phyloP scores from a whole-genome alignment of 2,113 vertebrate species.

The Puntigrus tetrazona region DNA sequence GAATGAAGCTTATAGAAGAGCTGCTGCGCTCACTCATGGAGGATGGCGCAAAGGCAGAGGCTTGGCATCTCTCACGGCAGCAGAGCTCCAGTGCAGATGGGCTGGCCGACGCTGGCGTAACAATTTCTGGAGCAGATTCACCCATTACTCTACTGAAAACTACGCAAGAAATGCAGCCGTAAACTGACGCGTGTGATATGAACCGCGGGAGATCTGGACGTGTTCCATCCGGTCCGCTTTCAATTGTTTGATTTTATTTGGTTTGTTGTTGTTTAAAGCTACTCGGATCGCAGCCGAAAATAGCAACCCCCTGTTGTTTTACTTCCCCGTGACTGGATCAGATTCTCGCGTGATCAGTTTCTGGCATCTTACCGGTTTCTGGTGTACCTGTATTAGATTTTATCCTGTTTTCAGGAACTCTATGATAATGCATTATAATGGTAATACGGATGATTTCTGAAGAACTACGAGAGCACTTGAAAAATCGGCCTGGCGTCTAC shows the following conservation, averaged over 20 bases:
- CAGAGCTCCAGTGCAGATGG: constrained; percentile 43
- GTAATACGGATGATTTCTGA: no score
- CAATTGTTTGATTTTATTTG: constrained; percentile 6
- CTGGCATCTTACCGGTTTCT: neutral
- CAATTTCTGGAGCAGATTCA: constrained; percentile 16
- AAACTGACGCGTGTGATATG: neutral
- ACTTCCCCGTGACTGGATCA: neutral
- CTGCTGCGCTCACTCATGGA: constrained; percentile 14
- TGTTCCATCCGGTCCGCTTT: neutral
- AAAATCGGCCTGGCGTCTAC: no score
- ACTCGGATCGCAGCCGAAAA: neutral
- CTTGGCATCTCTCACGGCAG: constrained; percentile 36
- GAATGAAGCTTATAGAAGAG: constrained; percentile 40
- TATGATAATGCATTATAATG: no score
- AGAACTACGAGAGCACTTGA: no score
- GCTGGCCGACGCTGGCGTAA: constrained; percentile 6
- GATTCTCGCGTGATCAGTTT: neutral
- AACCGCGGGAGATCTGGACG: neutral
- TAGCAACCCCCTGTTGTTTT: neutral
- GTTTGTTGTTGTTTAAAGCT: neutral
- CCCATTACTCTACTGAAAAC: constrained; percentile 37
- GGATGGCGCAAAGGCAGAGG: constrained; percentile 39
- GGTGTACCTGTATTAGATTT: neutral
- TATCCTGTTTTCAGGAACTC: neutral
- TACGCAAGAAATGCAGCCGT: neutral